phyloP scores from a whole-genome alignment of 1,140 invertebrate genomes.

The Drosophila hydei region DNA sequence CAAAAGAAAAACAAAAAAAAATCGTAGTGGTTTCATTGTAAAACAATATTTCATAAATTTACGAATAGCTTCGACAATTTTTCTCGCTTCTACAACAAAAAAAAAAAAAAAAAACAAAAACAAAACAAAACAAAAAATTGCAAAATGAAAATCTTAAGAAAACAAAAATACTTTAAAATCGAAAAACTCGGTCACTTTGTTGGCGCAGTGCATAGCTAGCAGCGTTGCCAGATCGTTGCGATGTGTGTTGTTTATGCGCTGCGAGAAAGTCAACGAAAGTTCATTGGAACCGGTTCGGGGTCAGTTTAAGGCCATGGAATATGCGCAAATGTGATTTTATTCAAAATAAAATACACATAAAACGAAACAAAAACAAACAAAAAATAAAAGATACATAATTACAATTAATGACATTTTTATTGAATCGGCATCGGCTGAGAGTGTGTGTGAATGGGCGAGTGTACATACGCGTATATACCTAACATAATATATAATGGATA shows the following conservation, averaged over 20 bases:
- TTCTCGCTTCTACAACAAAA: constrained; percentile 56
- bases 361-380: constrained; percentile 23
- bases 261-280: constrained; percentile 21
- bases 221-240: neutral
- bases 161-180: constrained; percentile 22
- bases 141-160: constrained; percentile 31
- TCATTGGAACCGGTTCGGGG: constrained; percentile 27
- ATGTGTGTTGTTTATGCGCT: constrained; percentile 9
- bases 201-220: constrained; percentile 6
- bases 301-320: constrained; percentile 56
- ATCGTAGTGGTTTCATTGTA: constrained; percentile 83
- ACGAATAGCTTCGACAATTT: constrained; percentile 52
- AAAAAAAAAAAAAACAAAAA: constrained; percentile 30
- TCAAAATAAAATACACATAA: constrained; percentile 83
- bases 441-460: constrained; percentile 42
- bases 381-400: constrained; percentile 70
- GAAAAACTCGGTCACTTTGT: constrained; percentile 3
- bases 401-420: constrained; percentile 76
- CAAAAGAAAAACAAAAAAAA: constrained; percentile 57
- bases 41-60: constrained; percentile 77
- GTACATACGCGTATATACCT: constrained; percentile 79
- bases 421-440: constrained; percentile 57
- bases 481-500: constrained; percentile 64
- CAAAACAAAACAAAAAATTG: constrained; percentile 8
- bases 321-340: constrained; percentile 83